Evolutionary conservation across 1,140 invertebrate species (phyloP).

Genomic region (Wiebesia pumilae): DNA sequence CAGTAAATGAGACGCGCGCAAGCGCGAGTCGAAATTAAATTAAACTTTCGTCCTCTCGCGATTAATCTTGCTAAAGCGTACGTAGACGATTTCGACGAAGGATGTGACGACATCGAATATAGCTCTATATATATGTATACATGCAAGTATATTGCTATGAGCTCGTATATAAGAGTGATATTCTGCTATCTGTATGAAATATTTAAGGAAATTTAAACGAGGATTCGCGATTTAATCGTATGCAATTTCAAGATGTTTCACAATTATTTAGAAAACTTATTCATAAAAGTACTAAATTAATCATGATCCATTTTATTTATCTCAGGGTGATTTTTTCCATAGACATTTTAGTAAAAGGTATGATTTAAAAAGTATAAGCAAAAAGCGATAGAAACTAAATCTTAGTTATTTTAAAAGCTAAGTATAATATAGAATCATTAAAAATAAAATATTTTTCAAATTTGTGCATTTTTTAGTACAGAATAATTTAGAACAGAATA

Average conservation of each 20-base stretch:
- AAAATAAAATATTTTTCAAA: no score
- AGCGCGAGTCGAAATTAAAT: slow-evolving; percentile 62
- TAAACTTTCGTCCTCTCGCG: slow-evolving; percentile 60
- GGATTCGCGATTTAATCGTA: not conserved
- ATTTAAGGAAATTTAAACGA: slow-evolving; percentile 38
- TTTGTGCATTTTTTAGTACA: no score
- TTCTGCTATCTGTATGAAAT: slow-evolving; percentile 20
- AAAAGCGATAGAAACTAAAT: no score
- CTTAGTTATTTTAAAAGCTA: no score
- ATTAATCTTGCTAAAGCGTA: slow-evolving; percentile 57
- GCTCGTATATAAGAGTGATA: slow-evolving; percentile 27
- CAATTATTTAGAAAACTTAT: not conserved
- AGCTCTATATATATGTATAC: slow-evolving; percentile 16
- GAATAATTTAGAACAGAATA: no score
- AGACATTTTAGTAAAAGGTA: no score
- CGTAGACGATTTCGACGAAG: slow-evolving; percentile 39
- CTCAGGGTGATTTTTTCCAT: no score
- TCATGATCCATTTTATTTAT: no score
- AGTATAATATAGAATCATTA: no score
- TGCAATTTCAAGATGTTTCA: not conserved
- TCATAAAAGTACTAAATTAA: no score
- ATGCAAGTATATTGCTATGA: not conserved
- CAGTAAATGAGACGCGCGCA: slow-evolving; percentile 61
- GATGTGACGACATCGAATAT: slow-evolving; percentile 10
- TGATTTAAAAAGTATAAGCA: no score